These are phyloP conservation scores for Labeo calbasu DNA, from an alignment of 2,797 vertebrate species.

Conservation along the genomic window DNA sequence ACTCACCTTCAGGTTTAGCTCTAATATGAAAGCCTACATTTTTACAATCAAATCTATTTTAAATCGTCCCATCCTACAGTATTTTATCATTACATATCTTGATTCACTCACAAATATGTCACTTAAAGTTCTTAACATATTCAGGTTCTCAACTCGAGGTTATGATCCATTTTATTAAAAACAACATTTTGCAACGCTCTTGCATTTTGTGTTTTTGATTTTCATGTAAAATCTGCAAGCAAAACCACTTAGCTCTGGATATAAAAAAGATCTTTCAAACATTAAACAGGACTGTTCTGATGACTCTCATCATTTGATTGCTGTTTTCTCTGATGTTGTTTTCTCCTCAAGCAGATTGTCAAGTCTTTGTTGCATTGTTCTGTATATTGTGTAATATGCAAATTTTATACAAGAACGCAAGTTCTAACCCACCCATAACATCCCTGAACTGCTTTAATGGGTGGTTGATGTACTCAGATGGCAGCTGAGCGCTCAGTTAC, in stretches of 20 bases:
- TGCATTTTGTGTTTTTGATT: not conserved
- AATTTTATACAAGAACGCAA: not conserved
- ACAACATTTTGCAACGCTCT: not conserved
- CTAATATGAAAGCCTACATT: not conserved
- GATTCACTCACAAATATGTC: not conserved
- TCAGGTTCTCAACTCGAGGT: not conserved
- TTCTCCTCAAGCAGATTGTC: not conserved
- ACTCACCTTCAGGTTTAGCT: not conserved
- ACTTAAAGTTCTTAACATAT: not conserved
- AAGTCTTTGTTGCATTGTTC: slow-evolving; percentile 28
- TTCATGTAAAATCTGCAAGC: not conserved
- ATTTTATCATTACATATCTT: not conserved
- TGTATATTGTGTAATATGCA: slow-evolving; percentile 33
- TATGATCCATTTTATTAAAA: not conserved
- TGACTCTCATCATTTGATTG: not conserved
- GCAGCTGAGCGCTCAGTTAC: slow-evolving; percentile 33
- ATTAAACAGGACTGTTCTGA: not conserved
- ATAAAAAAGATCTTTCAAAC: not conserved
- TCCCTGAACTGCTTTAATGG: slow-evolving; percentile 16
- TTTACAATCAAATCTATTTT: not conserved
- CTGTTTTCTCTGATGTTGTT: not conserved
- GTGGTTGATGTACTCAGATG: slow-evolving; percentile 20
- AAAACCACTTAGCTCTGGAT: not conserved
- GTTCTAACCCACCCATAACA: not conserved
- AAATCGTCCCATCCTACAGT: not conserved